Base-by-base conservation (phyloP, 2,888 invertebrate species). In the Stenoptilia bipunctidactyla region DNA sequence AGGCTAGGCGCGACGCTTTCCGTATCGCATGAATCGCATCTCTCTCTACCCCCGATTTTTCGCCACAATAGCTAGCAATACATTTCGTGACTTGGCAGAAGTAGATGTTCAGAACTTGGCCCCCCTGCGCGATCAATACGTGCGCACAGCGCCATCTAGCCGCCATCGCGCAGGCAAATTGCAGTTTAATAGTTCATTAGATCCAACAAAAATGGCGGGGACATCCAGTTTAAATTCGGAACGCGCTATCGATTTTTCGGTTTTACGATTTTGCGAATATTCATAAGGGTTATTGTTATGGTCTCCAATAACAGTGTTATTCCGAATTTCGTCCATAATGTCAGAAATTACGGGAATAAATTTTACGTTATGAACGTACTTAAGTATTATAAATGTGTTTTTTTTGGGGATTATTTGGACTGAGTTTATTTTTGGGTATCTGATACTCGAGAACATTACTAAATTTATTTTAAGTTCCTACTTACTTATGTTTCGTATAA, bases 181-280 rank as follows among this genome's bases (percentile, higher is more conserved):
- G 74, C 82, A 83, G 59, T 83, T 82, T 83, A 83, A 83, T 83
- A 83, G 82, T 83, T 82, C 82, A 83, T 83, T 82, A 83, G 82
- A 79, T 79, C 76, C 68, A 59, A 61, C 75, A 79, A 77, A 80
- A 80, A 82, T 80, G 80, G 79, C 72, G 75, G 77, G 73, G 75
- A 72, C 72, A 66, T 61, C 64, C 70, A 68, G 75, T 80, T 83
- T 82, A 79, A 83, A 82, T 79, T 79, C 69, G 68, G 77, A 66
- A 72, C 72, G 65, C 49, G n/a, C n/a, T 79, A 83, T 83, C 68
- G 82, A 82, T 82, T 77, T 58, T 64, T 55, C 59, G 58, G 58
- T 51, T 54, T 55, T 30, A 30, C 39, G 39, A 37, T 37, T 39
- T 39, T 39, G 39, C 39, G 42, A 36, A 20, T 20, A 20, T 20